Conservation (phyloP, 2,113 vertebrate species). For the Crotalus tigris region DNA sequence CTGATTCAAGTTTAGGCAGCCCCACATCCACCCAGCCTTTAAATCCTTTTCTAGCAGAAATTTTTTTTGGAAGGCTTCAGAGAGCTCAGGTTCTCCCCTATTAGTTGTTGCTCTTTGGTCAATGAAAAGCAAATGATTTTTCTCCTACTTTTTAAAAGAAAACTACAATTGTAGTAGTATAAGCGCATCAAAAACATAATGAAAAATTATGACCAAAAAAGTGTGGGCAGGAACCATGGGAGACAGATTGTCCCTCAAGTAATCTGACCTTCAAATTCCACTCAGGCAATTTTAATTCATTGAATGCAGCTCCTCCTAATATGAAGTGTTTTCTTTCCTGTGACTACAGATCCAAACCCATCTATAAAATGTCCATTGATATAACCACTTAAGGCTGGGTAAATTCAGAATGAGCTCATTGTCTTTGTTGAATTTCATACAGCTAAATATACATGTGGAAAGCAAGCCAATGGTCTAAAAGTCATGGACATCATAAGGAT, state of each 20-base stretch:
- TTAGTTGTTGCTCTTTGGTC: background rate
- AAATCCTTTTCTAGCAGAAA: background rate
- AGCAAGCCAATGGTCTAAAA: background rate
- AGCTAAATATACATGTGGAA: background rate
- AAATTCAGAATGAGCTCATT: constrained; percentile 7
- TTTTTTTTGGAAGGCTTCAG: background rate
- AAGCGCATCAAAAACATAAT: background rate
- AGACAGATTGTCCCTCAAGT: background rate
- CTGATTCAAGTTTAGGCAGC: constrained; percentile 31
- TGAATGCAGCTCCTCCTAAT: background rate
- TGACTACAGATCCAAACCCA: background rate
- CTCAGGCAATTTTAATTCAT: background rate
- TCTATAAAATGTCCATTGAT: background rate
- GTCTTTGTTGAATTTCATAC: constrained; percentile 13
- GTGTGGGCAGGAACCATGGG: background rate
- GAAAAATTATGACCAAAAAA: background rate
- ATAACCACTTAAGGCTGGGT: background rate
- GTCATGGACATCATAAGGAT: constrained; percentile 25
- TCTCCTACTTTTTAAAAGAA: background rate
- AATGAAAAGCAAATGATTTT: background rate
- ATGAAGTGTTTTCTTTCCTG: background rate
- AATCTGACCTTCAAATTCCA: background rate
- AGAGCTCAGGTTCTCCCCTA: background rate
- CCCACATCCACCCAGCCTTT: background rate
- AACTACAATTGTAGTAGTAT: background rate